A percentile compares a stretch with the other conserved stretches of the same genome.
Conservation (phyloP, 2,888 invertebrate genomes). For the Amphipyra tragopoginis region DNA sequence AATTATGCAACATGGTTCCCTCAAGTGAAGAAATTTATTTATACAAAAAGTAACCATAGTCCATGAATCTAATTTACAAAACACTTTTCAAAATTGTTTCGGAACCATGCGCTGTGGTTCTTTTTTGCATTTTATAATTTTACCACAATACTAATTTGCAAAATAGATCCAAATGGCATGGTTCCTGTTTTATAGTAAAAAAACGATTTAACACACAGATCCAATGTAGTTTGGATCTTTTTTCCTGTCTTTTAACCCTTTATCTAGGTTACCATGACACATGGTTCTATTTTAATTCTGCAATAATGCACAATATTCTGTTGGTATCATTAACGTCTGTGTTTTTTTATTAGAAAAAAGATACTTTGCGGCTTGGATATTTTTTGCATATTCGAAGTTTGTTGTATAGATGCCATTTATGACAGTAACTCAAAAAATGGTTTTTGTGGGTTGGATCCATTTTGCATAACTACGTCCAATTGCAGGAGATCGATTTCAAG, state of each 20-base stretch:
- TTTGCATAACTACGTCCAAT: constrained; percentile 16
- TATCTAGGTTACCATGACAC: constrained; percentile 10
- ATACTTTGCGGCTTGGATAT: constrained; percentile 13
- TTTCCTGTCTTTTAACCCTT: not conserved
- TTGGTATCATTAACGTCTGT: constrained; percentile 16
- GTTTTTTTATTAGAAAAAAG: constrained; percentile 14
- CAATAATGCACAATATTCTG: constrained; percentile 10
- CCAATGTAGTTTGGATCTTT: constrained; percentile 15
- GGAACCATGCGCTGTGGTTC: constrained; percentile 1
- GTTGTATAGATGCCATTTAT: constrained; percentile 10
- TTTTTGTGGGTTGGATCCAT: constrained; percentile 5
- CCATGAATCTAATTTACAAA: constrained; percentile 12
- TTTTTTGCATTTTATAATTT: constrained; percentile 8
- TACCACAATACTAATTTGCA: constrained; percentile 1
- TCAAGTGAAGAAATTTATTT: constrained; percentile 2
- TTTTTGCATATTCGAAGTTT: constrained; percentile 8
- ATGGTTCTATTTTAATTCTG: constrained; percentile 21
- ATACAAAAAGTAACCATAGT: constrained; percentile 4
- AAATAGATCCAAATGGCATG: constrained; percentile 7
- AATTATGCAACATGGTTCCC: constrained; percentile 3
- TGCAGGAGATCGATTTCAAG: constrained; percentile 24
- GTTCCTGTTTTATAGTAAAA: constrained; percentile 5
- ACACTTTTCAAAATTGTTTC: not conserved
- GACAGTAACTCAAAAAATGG: constrained; percentile 8
- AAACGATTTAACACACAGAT: constrained; percentile 14